Base-by-base conservation (phyloP, 2,113 vertebrate species). In the Sardina pilchardus region DNA sequence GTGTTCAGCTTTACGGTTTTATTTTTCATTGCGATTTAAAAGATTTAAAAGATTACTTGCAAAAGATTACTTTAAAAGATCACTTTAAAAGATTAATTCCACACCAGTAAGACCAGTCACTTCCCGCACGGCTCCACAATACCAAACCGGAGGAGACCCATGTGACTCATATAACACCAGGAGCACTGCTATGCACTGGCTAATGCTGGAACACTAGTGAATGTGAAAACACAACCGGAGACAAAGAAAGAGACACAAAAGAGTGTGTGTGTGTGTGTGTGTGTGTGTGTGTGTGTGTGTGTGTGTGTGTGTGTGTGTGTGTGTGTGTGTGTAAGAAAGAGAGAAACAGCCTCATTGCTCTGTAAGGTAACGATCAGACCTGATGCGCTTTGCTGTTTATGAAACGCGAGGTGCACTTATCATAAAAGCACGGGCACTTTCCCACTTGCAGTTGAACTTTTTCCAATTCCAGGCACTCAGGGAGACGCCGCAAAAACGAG, bases 181-280 rank as follows among this genome's bases (percentile, higher is more conserved):
- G n/a, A 67, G 63, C n/a, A 26, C 26, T 26, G 63, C n/a, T 30
- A 26, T 67, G 63, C 63, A 67, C 63, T 67, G 63, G 30, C 63
- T 30, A 26, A 67, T 26, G n/a, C 7, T 67, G 63, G n/a, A 26
- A 30, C 63, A 26, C 10, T 30, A 30, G n/a, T 7, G 10, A 67
- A 67, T 67, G 24, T 67, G 26, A 30, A 67, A 67, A 67, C n/a
- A 19, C 56, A 67, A n/a, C 26, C n/a, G 10, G 63, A 12, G n/a
- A 67, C 63, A 67, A 30, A 67, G 63, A 67, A 67, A 67, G 63
- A 67, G 63, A 67, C 63, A 30, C n/a, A 67, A 67, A 67, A 63
- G 56, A 63, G 56, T 26, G 6, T 26, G 63, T 26, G 63, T 30
- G 1, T 67, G n/a, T 67, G 63, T 30, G 83, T 5, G 12, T 12